Base-by-base conservation (phyloP, 2,113 vertebrate species). In the Gobio gobio region DNA sequence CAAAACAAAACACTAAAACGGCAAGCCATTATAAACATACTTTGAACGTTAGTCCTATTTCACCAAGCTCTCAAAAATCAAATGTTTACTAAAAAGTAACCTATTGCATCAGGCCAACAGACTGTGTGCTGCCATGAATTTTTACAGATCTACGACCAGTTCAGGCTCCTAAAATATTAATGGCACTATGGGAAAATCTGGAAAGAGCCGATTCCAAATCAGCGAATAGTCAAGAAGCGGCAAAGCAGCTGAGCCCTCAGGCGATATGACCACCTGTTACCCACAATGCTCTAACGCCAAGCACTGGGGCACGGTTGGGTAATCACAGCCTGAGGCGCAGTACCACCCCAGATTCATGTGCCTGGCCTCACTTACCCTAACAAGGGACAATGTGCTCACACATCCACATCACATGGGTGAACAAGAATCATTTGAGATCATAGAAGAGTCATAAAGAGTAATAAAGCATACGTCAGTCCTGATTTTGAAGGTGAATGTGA, bases 221-320 rank as follows among this genome's bases (percentile, higher is more conserved):
- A 45, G n/a, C 4, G 22, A 45, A 59, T 40, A 76, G 49, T 51
- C 77, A 61, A 61, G 77, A 63, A 63, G 22, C 10, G 7, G 22
- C 54, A 68, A 58, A 24, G 49, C 45, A 76, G 74, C 86, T 43
- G 81, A 3, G 79, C 22, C 58, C 78, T 83, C 78, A 59, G 73
- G 81, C 29, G 8, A 49, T 49, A n/a, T 10, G 45, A 76, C 61
- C 88, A 90, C 83, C 89, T 87, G 90, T 88, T 88, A 80, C 74
- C 84, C 64, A 85, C 22, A 40, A 86, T 85, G 73, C 73, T 2
- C 68, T 72, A 59, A 76, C 33, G 49, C 79, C 79, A 85, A 85
- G 59, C 74, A 47, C 58, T 33, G 80, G 77, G 68, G 80, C 56
- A 70, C 29, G 63, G 40, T 49, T 72, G 26, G 83, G 70, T 89